phyloP scores from a whole-genome alignment of 2,113 vertebrate species.

The Gobius niger region DNA sequence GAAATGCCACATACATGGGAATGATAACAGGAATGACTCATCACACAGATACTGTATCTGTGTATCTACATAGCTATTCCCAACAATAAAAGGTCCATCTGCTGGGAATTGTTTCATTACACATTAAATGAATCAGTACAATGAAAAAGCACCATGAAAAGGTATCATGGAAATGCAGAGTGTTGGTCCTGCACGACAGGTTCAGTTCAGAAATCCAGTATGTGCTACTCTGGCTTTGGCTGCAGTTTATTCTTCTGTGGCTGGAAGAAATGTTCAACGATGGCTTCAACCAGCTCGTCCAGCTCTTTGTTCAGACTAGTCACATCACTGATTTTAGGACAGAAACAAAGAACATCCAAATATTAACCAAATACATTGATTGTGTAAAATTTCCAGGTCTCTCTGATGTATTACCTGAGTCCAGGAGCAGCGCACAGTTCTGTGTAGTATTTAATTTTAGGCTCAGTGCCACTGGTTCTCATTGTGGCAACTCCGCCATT shows the following conservation, averaged over 20 bases:
- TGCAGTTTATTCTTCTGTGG: constrained; percentile 90
- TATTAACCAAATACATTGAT: no score
- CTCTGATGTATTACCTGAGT: constrained; percentile 78
- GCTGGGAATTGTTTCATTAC: no score
- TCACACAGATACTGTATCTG: background rate
- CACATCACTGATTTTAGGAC: constrained; percentile 77
- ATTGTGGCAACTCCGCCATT: constrained; percentile 95
- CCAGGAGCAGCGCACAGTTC: constrained; percentile 94
- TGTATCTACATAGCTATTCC: background rate
- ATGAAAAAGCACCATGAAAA: background rate
- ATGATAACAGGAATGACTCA: background rate
- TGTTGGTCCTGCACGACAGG: background rate
- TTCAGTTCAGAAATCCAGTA: background rate
- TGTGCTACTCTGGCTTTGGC: constrained; percentile 80
- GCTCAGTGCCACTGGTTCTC: constrained; percentile 95
- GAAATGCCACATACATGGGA: background rate
- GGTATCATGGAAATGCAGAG: background rate
- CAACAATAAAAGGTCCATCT: background rate
- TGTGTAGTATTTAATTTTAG: constrained; percentile 97
- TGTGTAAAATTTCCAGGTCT: background rate
- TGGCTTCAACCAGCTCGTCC: constrained; percentile 83
- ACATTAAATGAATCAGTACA: background rate
- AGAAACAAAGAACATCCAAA: background rate
- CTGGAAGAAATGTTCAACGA: constrained; percentile 92
- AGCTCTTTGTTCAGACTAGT: constrained; percentile 86